Evolutionary conservation across 2,113 vertebrate species (phyloP).

Genomic region (Leiothrix lutea): DNA sequence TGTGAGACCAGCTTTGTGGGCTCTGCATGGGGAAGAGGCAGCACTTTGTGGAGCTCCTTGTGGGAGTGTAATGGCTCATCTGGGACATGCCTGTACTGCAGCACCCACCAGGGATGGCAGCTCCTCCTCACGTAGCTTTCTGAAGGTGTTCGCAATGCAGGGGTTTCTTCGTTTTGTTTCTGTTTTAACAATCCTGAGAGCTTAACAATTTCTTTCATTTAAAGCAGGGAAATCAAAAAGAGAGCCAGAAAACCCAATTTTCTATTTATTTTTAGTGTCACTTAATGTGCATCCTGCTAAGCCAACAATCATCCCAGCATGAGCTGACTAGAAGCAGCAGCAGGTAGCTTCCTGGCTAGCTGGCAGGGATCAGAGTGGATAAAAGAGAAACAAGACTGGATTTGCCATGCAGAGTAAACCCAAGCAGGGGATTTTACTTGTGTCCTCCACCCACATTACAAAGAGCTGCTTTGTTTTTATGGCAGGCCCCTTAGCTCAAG

Average conservation of each 20-base stretch:
- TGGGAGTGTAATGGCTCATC: not conserved
- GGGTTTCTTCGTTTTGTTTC: not conserved
- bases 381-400: not conserved
- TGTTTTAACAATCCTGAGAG: not conserved
- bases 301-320: constrained; percentile 21
- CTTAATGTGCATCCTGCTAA: constrained; percentile 33
- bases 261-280: constrained; percentile 51
- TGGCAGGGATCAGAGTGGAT: not conserved
- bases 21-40: not conserved
- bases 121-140: not conserved
- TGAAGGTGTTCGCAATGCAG: not conserved
- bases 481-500: not conserved
- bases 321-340: constrained; percentile 36
- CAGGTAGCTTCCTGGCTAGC: constrained; percentile 15
- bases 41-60: not conserved
- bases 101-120: not conserved
- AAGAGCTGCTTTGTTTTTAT: not conserved
- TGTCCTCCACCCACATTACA: not conserved
- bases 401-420: not conserved
- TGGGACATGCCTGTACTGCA: not conserved
- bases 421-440: not conserved
- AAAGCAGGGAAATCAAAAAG: not conserved
- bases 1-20: accelerated
- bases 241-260: not conserved
- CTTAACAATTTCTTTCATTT: constrained; percentile 11